Base-by-base conservation (phyloP, 2,888 invertebrate species). In the Epistrophella euchroma region DNA sequence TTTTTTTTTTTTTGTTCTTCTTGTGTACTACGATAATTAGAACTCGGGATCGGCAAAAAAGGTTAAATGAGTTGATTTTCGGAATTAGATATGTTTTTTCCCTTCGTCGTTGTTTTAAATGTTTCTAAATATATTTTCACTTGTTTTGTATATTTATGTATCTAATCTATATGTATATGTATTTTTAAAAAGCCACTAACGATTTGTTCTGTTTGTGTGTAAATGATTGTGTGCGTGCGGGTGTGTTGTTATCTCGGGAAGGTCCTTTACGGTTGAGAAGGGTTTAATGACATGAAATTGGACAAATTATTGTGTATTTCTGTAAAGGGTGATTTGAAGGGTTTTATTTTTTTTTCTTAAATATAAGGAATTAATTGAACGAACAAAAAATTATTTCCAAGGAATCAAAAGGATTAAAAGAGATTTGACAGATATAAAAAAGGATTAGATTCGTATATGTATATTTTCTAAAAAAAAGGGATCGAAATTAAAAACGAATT, bases 31-130 rank as follows among this genome's bases (percentile, higher is more conserved):
- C 56, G 50, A 73, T 82, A 86, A 86, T 86, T 77, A 77, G 70
- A 71, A 58, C 15, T 32, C 47, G 45, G 68, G 76, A 81, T 70
- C 81, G 32, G 17, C 50, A 70, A 77, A 85, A 85, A 76, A 74
- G 86, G 86, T 78, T 77, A 73, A 86, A 86, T 81, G 86, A 82
- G 82, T 82, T 86, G 78, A 86, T 86, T 86, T 74, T 74, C 78
- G 64, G 74, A 86, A 78, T 86, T 71, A 78, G 86, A 82, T 86
- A 78, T 55, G 71, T 78, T 82, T 82, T 77, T 81, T 0, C 0
- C 2, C 6, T 35, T 32, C 15, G 6, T 22, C 50, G 43, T 62
- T 43, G 58, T 64, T n/a, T 43, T n/a, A 45, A 85, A 81, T 81
- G 72, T 66, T 11, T 73, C 76, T 52, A 50, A 62, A 76, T 81